Evolutionary conservation across 1,140 invertebrate genomes (phyloP).

Genomic region (Spodoptera litura): DNA sequence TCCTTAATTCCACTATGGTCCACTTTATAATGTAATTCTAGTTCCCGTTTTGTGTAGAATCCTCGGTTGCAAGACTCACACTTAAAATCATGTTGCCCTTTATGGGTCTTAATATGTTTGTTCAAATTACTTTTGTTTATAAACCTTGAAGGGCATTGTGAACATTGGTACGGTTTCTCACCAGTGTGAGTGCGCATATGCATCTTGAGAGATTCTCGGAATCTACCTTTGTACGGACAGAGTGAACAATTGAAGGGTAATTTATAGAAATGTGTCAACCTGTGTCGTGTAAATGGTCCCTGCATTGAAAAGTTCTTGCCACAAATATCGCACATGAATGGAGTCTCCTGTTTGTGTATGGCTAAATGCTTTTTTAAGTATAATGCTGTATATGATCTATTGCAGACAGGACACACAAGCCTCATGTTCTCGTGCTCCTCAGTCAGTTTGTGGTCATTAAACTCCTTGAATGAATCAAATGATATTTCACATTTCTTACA

Average conservation of each 20-base stretch:
- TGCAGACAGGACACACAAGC: constrained; percentile 69
- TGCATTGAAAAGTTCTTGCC: constrained; percentile 75
- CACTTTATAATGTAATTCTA: constrained; percentile 78
- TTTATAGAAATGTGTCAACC: constrained; percentile 73
- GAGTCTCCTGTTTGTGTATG: constrained; percentile 62
- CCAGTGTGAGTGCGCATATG: constrained; percentile 84
- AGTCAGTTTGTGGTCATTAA: constrained; percentile 65
- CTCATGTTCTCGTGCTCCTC: constrained; percentile 74
- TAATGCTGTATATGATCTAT: constrained; percentile 59
- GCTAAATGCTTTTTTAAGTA: constrained; percentile 69
- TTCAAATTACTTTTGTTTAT: constrained; percentile 85
- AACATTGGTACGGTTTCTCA: constrained; percentile 84
- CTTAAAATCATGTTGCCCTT: constrained; percentile 71
- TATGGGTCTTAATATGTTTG: constrained; percentile 78
- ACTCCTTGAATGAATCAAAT: constrained; percentile 55
- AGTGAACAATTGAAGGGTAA: constrained; percentile 75
- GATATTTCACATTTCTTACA: constrained; percentile 58
- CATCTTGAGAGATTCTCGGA: constrained; percentile 75
- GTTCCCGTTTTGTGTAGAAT: constrained; percentile 70
- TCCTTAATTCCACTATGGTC: constrained; percentile 85
- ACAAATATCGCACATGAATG: constrained; percentile 79
- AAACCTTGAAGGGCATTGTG: constrained; percentile 82
- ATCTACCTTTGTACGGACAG: constrained; percentile 78
- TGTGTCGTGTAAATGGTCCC: constrained; percentile 70
- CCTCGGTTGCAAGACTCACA: constrained; percentile 73